Percentiles rank a stretch among this genome's conserved stretches.
phyloP scores from a whole-genome alignment of 2,113 vertebrate genomes.

The Sceloporus undulatus region DNA sequence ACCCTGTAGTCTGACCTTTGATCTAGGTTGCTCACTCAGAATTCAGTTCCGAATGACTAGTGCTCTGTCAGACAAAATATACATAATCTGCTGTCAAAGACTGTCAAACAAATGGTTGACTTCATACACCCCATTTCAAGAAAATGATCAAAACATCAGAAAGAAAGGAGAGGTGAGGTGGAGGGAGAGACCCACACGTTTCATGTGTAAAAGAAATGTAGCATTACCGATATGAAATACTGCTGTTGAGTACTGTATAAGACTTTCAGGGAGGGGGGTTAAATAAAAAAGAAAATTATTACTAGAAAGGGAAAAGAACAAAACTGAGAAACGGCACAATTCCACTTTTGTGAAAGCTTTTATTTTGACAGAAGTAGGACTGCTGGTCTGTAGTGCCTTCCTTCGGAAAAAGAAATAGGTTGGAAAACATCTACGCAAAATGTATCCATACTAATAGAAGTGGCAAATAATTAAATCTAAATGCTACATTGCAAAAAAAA shows the following conservation, averaged over 20 bases:
- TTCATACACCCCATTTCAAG: slow-evolving; percentile 75
- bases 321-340: slow-evolving; percentile 26
- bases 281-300: slow-evolving; percentile 39
- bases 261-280: slow-evolving; percentile 18
- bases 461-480: slow-evolving; percentile 33
- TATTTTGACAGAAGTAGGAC: neutral
- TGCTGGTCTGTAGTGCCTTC: neutral
- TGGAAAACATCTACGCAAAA: neutral
- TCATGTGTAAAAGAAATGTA: slow-evolving; percentile 38
- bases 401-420: neutral
- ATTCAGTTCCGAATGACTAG: slow-evolving; percentile 71
- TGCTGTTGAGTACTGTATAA: slow-evolving; percentile 12
- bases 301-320: slow-evolving; percentile 8
- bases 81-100: slow-evolving; percentile 79
- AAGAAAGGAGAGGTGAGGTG: slow-evolving; percentile 43
- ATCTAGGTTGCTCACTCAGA: slow-evolving; percentile 67
- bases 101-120: slow-evolving; percentile 79
- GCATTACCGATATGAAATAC: slow-evolving; percentile 38
- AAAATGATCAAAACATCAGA: slow-evolving; percentile 74
- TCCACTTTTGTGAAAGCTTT: slow-evolving; percentile 14
- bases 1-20: slow-evolving; percentile 69
- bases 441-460: slow-evolving; percentile 19
- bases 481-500: slow-evolving; percentile 41
- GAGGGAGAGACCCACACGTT: slow-evolving; percentile 14
- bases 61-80: slow-evolving; percentile 74